These are phyloP conservation scores for Tokudaia muenninki DNA, from an alignment of 2,797 vertebrate genomes.

Conservation along the genomic window DNA sequence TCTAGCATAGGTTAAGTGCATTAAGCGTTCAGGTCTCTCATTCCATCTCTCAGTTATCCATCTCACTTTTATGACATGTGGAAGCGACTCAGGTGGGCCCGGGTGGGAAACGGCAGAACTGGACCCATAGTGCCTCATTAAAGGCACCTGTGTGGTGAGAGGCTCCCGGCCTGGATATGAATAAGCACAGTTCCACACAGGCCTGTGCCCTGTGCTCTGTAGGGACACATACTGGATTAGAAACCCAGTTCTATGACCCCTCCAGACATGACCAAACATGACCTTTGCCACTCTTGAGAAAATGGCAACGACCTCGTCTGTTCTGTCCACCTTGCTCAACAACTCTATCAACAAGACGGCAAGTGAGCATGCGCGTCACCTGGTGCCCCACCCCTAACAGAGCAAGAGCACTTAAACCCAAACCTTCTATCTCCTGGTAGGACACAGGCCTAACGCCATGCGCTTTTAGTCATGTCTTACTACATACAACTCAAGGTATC, in stretches of 20 bases:
- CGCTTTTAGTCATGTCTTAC: background rate
- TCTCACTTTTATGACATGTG: background rate
- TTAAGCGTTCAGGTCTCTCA: background rate
- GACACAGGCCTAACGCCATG: background rate
- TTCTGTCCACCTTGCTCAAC: background rate
- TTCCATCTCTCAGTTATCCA: background rate
- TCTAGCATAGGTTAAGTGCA: background rate
- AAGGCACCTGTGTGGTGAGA: background rate
- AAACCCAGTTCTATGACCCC: slow-evolving; percentile 6
- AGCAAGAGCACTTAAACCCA: background rate
- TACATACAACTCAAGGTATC: background rate
- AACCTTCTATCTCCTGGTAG: background rate
- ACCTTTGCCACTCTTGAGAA: background rate
- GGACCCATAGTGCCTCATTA: background rate
- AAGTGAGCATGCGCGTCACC: background rate
- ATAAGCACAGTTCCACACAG: background rate
- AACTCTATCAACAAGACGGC: background rate
- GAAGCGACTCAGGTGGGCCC: background rate
- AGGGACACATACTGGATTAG: background rate
- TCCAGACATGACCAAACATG: background rate
- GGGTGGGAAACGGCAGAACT: no score
- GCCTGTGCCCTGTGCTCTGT: background rate
- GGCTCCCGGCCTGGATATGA: background rate
- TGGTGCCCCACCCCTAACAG: background rate
- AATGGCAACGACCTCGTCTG: background rate